Evolutionary conservation across 2,113 vertebrate species (phyloP), one percentile per base, ranked within the genome.

Genomic region (Microcebus jonahi): DNA sequence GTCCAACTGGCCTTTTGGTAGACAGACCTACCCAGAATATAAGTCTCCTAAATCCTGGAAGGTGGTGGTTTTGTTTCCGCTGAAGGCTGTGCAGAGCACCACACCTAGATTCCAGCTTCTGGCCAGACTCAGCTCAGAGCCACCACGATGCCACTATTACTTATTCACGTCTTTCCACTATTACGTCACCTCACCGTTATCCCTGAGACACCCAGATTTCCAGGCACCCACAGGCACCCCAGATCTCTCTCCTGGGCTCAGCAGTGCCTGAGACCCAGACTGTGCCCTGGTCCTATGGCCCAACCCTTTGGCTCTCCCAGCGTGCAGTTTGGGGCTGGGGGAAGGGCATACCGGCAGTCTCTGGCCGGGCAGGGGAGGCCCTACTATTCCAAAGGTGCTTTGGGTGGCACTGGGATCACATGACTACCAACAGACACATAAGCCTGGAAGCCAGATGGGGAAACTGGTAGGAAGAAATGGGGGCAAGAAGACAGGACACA

Each of bases 391-490:
- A 88, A 48, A 68, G 55, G 59, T 39, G 25, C n/a, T 83, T 91
- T 91, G 9, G 14, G 71, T 77, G n/a, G 39, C 70, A 39, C 6
- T 59, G 68, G 36, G 36, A 9, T 88, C 65, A 39, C 11, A 21
- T 79, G 45, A 50, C 68, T 34, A 48, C 59, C 6, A 36, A 81
- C 3, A 42, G 76, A 65, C n/a, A 42, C 18, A 8, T 21, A 76
- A 79, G 77, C 3, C 87, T 90, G 80, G 63, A 95, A 91, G 84
- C 25, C 73, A 95, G 83, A 45, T 21, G 31, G 57, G n/a, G 23
- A 73, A 55, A 45, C 42, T 67, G 29, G 50, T 67, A 87, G 67
- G 87, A 86, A 81, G n/a, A 90, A 71, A 73, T 7, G 20, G 34
- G 53, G 34, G 45, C 50, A 68, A 80, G 12, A 80, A 53, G n/a